Percentiles rank a stretch among this genome's conserved stretches.
Evolutionary conservation across 2,888 invertebrate species (phyloP).

Genomic region (Philonicus albiceps): DNA sequence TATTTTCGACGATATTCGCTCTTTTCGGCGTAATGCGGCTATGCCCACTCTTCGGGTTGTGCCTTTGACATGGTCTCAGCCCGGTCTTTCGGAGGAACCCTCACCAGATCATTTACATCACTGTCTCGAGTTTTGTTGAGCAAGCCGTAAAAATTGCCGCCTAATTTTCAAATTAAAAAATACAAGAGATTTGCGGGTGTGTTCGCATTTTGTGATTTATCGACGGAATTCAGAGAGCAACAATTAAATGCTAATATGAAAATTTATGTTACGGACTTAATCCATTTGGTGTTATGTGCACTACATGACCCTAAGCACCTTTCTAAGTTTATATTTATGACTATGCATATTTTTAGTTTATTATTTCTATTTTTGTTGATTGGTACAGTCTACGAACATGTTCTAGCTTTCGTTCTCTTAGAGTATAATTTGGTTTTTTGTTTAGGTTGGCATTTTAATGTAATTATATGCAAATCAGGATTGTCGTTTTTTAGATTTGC

Average conservation of each 20-base stretch:
- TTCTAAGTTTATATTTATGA: not conserved
- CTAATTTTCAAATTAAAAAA: conserved; percentile 13
- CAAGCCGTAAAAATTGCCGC: conserved; percentile 3
- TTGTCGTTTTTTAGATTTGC: no score
- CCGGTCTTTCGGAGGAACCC: not conserved
- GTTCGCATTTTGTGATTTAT: not conserved
- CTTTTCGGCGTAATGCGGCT: conserved; percentile 14
- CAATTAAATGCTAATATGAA: not conserved
- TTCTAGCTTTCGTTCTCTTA: no score
- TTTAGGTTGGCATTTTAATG: no score
- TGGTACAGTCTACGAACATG: no score
- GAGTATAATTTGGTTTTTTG: no score
- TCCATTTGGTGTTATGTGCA: not conserved
- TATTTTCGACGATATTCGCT: conserved; percentile 16
- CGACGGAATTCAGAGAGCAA: not conserved
- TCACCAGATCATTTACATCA: not conserved
- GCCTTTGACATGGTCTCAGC: not conserved
- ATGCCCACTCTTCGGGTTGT: not conserved
- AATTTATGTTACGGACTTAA: not conserved
- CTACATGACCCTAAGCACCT: not conserved
- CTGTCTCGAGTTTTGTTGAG: not conserved
- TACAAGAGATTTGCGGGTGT: not conserved
- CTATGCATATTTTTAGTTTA: no score
- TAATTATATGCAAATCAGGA: no score
- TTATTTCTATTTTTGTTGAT: no score